Base-by-base conservation (phyloP, 2,888 invertebrate genomes). In the Xiphydria camelus region DNA sequence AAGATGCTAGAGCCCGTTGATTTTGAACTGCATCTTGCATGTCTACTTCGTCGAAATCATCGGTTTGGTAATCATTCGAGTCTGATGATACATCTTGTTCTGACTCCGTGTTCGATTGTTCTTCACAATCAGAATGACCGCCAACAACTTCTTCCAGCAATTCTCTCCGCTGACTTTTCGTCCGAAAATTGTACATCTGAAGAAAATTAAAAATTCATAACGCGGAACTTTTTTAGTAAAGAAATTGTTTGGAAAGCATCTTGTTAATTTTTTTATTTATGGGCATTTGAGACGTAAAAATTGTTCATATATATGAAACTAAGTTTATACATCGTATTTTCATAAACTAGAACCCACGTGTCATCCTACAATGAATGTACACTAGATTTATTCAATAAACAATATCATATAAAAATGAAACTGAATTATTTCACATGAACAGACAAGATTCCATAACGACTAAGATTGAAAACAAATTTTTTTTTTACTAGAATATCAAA, bases 111-210 rank as follows among this genome's bases (percentile, higher is more conserved):
- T 9, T 25, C 25, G 2, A 9, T 10, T 25, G 25, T 25, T 25
- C 2, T 25, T 25, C 25, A 25, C n/a, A 25, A 25, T 25, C 25
- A 25, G 25, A 25, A 4, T 25, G 2, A 25, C 25, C 25, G 25
- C 12, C 2, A 2, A 25, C n/a, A 39, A 9, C 39, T 23, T 38
- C 38, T 14, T 38, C 38, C 26, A 38, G 38, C 15, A 38, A 38
- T 14, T 29, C 14, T 29, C 15, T 25, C 26, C 38, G 38, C 17
- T 38, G 22, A 25, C 25, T 15, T 38, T 15, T 38, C 15, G 38
- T 38, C 17, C 38, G 38, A 10, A 38, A 38, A 38, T 38, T 38
- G 38, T 38, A 38, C 38, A 29, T 14, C 17, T 38, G 2, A 29
- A 38, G 26, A 15, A 38, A 29, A 29, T 38, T 12, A 38, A 38